Conservation (phyloP, 2,113 vertebrate species). For the Burhinus bistriatus region DNA sequence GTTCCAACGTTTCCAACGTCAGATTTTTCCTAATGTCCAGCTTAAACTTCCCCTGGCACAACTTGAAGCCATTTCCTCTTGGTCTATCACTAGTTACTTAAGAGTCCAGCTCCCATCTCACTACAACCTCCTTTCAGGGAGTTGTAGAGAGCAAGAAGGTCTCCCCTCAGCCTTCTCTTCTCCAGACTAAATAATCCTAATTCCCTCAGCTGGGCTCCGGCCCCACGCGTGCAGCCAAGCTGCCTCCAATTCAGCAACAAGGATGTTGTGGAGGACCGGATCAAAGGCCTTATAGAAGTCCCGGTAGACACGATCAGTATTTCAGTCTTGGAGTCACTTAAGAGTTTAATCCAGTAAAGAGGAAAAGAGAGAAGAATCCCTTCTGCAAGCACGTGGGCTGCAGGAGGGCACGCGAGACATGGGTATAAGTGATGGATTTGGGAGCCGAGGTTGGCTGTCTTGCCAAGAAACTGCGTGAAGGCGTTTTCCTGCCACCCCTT, state of each 20-base stretch:
- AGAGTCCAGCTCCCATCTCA: too few species aligned
- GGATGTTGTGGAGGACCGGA: not conserved
- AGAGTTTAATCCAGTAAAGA: not conserved
- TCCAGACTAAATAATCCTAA: too few species aligned
- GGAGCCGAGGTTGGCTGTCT: accelerated
- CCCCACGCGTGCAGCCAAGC: not conserved
- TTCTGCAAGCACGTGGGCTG: not conserved
- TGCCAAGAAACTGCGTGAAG: accelerated
- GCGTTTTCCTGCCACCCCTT: not conserved
- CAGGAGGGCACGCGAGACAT: not conserved
- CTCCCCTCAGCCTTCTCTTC: too few species aligned
- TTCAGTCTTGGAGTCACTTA: not conserved
- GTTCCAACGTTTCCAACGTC: too few species aligned
- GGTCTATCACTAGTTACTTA: too few species aligned
- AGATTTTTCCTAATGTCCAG: too few species aligned
- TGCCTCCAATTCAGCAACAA: not conserved
- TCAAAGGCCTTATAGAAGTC: not conserved
- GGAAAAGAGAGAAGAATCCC: not conserved
- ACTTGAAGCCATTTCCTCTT: too few species aligned
- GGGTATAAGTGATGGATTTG: not conserved
- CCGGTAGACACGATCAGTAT: not conserved
- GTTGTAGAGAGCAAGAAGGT: too few species aligned
- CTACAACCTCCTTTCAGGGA: too few species aligned
- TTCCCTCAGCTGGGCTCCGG: not conserved
- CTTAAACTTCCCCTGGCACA: too few species aligned